Percentiles rank a stretch among this genome's conserved stretches.
Evolutionary conservation across 2,113 vertebrate genomes (phyloP).

Genomic region (Potamarius usumacintae): DNA sequence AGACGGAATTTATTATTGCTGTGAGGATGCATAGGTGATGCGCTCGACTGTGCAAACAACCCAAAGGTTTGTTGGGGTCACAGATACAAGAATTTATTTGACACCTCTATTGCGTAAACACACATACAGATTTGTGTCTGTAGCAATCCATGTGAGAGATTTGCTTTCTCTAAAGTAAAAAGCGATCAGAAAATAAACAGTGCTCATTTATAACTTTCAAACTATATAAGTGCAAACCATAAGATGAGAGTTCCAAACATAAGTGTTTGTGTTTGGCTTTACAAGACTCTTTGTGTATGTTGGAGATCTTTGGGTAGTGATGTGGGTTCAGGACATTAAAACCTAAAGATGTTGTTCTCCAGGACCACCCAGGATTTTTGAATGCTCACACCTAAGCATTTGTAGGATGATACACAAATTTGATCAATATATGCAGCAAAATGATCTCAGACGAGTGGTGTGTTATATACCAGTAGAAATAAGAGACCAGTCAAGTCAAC

Average conservation of each 20-base stretch:
- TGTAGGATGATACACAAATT: neutral
- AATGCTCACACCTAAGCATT: neutral
- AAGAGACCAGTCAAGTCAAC: neutral
- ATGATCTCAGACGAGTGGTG: neutral
- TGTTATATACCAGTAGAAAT: neutral
- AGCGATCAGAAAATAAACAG: neutral
- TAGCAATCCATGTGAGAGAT: neutral
- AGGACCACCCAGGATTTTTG: conserved; percentile 34
- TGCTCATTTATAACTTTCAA: neutral
- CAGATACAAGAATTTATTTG: neutral
- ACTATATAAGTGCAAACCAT: neutral
- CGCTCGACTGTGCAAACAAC: neutral
- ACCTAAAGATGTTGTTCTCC: neutral
- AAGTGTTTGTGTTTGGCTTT: conserved; percentile 14
- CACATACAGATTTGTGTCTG: neutral
- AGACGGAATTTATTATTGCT: conserved; percentile 5
- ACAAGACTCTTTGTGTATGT: neutral
- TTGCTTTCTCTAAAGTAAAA: neutral
- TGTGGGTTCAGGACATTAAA: neutral
- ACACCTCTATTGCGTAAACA: neutral
- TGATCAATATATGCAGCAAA: neutral
- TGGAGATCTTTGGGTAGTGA: neutral
- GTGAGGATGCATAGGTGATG: neutral
- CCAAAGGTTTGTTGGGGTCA: neutral
- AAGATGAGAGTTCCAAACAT: neutral